Percentiles rank a stretch among this genome's conserved stretches.
Conservation (phyloP, 2,797 vertebrate species). For the Sebastes steindachneri region DNA sequence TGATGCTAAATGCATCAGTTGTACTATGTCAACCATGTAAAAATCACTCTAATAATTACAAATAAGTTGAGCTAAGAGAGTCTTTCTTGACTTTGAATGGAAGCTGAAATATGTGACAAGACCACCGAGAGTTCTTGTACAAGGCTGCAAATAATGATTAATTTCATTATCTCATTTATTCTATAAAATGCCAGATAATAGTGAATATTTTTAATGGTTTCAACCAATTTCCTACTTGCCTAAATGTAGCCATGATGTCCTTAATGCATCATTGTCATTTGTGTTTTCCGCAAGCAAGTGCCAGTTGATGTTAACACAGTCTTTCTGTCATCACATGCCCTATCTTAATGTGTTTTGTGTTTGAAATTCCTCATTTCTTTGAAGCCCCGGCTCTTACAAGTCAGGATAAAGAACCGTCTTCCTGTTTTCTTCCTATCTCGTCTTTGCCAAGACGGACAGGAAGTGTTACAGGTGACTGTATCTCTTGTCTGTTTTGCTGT, state of each 20-base stretch:
- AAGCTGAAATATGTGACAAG: not conserved
- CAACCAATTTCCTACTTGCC: not conserved
- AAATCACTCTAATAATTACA: not conserved
- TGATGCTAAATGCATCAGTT: not conserved
- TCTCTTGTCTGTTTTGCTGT: not conserved
- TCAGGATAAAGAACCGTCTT: not conserved
- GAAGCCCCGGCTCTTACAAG: not conserved
- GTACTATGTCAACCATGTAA: not conserved
- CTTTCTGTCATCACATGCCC: not conserved
- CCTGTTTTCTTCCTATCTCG: not conserved
- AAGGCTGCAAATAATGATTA: too few species aligned
- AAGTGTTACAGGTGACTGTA: not conserved
- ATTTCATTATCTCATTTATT: not conserved
- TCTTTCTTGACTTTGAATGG: not conserved
- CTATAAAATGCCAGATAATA: not conserved
- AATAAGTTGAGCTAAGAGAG: not conserved
- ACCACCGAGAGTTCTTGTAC: not conserved
- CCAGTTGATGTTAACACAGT: too few species aligned
- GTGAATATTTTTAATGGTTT: not conserved
- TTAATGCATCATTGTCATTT: not conserved
- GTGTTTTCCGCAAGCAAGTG: too few species aligned
- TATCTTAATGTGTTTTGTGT: not conserved
- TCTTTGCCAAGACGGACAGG: not conserved
- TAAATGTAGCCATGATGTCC: not conserved
- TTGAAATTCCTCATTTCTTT: not conserved